Percentiles rank a stretch among this genome's conserved stretches.
phyloP scores from a whole-genome alignment of 2,113 vertebrate species.

The Corythoichthys intestinalis region DNA sequence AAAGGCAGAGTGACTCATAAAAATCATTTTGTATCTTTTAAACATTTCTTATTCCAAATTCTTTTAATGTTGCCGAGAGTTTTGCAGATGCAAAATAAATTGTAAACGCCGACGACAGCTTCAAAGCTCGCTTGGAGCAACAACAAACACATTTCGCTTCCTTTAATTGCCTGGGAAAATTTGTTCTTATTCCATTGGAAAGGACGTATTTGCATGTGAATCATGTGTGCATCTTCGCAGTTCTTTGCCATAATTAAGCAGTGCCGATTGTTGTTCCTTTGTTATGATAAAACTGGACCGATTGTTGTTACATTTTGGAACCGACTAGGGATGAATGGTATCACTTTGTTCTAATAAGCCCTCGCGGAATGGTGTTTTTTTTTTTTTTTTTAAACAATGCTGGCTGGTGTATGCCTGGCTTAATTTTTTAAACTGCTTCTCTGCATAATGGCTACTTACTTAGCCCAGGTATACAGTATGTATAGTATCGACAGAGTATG shows the following conservation, averaged over 20 bases:
- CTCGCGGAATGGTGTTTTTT: not conserved
- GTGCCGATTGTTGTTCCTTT: not conserved
- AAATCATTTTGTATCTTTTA: not conserved
- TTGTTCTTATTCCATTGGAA: constrained; percentile 10
- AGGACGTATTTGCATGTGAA: constrained; percentile 2
- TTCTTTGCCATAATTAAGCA: not conserved
- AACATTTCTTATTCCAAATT: constrained; percentile 1
- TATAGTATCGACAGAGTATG: too few species aligned
- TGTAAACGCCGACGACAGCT: not conserved
- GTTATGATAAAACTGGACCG: not conserved
- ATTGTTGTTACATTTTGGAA: not conserved
- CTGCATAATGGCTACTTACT: too few species aligned
- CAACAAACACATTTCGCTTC: constrained; percentile 1
- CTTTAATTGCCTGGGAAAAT: constrained; percentile 23
- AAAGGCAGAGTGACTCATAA: not conserved
- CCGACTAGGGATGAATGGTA: not conserved
- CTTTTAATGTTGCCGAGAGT: not conserved
- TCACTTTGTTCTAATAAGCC: not conserved
- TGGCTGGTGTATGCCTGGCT: too few species aligned
- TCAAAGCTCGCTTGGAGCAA: not conserved
- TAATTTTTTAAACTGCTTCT: not conserved
- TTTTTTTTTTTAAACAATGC: not conserved
- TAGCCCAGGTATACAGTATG: too few species aligned
- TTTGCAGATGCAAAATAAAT: constrained; percentile 1
- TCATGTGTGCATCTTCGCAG: not conserved